Percentiles rank a stretch among this genome's conserved stretches.
Conservation (phyloP, 2,888 invertebrate species). For the Drosophila ustulata region DNA sequence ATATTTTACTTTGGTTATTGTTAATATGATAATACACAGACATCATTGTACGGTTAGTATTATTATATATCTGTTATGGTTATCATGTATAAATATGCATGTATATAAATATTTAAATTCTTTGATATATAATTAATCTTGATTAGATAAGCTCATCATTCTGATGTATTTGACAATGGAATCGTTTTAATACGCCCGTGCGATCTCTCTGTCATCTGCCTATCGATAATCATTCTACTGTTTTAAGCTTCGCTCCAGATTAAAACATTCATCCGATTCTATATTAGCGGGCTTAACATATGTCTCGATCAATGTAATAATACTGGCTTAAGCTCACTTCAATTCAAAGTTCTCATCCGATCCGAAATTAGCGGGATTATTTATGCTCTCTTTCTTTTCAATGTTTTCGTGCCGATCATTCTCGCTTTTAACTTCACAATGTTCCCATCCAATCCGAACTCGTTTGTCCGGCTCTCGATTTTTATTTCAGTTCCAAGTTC, state of each 20-base stretch:
- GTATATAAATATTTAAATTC: slow-evolving; percentile 1
- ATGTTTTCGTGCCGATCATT: neutral
- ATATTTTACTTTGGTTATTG: neutral
- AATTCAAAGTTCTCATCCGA: neutral
- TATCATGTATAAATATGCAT: neutral
- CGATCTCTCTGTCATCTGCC: too few relatives aligned
- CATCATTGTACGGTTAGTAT: neutral
- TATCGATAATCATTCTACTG: neutral
- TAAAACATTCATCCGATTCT: too few relatives aligned
- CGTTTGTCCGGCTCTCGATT: too few relatives aligned
- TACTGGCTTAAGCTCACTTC: too few relatives aligned
- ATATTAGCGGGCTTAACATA: neutral
- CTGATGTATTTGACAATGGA: too few relatives aligned
- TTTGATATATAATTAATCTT: neutral
- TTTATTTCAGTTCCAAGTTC: too few relatives aligned
- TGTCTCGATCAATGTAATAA: too few relatives aligned
- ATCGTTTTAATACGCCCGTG: too few relatives aligned
- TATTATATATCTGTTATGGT: neutral
- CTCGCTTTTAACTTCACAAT: neutral
- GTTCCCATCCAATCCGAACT: too few relatives aligned
- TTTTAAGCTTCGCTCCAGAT: too few relatives aligned
- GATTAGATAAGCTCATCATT: neutral
- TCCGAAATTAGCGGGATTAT: neutral
- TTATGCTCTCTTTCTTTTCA: too few relatives aligned
- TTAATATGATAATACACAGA: neutral